Evolutionary conservation across 2,888 invertebrate genomes (phyloP).

Genomic region (Dioctria rufipes): DNA sequence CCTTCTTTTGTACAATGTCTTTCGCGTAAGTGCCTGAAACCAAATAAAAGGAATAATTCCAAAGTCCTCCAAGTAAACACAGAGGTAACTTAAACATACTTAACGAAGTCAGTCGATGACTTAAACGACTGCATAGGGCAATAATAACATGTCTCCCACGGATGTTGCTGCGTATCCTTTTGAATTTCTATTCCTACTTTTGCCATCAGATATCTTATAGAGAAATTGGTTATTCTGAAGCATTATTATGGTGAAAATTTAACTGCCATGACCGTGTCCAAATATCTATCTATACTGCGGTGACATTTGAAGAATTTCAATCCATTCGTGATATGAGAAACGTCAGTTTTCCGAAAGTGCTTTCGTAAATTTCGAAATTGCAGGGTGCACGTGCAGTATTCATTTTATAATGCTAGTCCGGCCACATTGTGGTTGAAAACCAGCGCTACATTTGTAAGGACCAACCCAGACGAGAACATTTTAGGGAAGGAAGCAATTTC

Average conservation of each 20-base stretch:
- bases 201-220: slow-evolving; percentile 48
- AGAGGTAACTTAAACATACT: slow-evolving; percentile 68
- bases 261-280: slow-evolving; percentile 50
- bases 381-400: not conserved
- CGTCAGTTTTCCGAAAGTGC: slow-evolving; percentile 44
- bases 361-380: slow-evolving; percentile 1
- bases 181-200: slow-evolving; percentile 36
- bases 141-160: slow-evolving; percentile 78
- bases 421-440: too few relatives aligned
- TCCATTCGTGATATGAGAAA: slow-evolving; percentile 45
- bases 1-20: slow-evolving; percentile 89
- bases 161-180: slow-evolving; percentile 46
- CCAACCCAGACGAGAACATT: too few relatives aligned
- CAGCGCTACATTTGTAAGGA: too few relatives aligned
- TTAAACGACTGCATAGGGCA: slow-evolving; percentile 76
- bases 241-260: slow-evolving; percentile 28
- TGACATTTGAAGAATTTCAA: slow-evolving; percentile 54
- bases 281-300: slow-evolving; percentile 23
- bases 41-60: not conserved
- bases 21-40: slow-evolving; percentile 82
- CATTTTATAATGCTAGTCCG: too few relatives aligned
- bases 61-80: too few relatives aligned
- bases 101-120: slow-evolving; percentile 76
- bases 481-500: too few relatives aligned
- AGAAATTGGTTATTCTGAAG: not conserved